Conservation (phyloP, 2,797 vertebrate species). For the Tamandua tetradactyla region DNA sequence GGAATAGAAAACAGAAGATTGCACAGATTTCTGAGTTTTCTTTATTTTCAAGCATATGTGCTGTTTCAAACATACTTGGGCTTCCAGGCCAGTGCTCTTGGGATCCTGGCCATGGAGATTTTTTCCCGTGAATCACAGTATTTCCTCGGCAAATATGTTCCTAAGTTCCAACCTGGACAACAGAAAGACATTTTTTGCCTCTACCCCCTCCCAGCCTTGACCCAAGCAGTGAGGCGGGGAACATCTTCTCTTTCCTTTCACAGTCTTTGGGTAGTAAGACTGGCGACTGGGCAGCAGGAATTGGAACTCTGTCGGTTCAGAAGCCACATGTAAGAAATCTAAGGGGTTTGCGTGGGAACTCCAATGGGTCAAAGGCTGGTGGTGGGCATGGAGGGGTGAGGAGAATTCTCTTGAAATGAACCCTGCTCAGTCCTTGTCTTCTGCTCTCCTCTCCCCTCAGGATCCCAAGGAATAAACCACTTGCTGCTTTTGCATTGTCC, state of each 20-base stretch:
- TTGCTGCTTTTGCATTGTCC: neutral
- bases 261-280: neutral
- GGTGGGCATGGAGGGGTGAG: accelerated
- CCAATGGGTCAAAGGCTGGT: neutral
- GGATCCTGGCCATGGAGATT: neutral
- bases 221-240: neutral
- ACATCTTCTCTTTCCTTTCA: neutral
- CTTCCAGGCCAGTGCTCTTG: neutral
- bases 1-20: neutral
- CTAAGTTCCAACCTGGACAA: neutral
- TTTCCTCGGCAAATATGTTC: neutral
- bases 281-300: neutral
- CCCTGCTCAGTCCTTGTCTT: neutral
- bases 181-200: neutral
- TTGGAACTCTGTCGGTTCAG: neutral
- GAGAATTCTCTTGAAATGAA: neutral
- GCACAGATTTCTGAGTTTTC: neutral
- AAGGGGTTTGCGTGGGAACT: neutral
- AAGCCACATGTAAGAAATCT: neutral
- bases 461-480: neutral
- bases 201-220: neutral
- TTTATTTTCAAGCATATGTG: slow-evolving; percentile 29
- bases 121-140: neutral
- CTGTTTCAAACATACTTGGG: neutral
- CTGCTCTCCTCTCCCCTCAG: neutral